Evolutionary conservation across 1,140 invertebrate species (phyloP), one percentile per base, ranked within the genome.

Genomic region (Cecropterus lyciades): DNA sequence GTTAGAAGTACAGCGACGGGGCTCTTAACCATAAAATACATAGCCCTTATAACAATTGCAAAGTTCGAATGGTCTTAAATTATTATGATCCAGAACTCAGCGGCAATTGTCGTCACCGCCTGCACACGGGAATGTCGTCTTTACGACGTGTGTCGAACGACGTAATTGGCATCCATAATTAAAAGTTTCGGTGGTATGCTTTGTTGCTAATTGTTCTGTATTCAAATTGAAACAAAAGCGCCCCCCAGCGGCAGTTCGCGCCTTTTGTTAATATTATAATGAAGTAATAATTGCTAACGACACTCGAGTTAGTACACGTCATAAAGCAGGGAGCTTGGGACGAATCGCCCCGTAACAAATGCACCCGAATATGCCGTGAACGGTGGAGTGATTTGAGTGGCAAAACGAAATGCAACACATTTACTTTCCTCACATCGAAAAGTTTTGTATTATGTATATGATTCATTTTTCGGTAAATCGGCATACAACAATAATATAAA

Each of bases 201-300:
- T 20, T 63, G 60, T 63, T 63, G 60, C 60, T 53, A 48, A 69
- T 65, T 65, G 67, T 66, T 65, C 70, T 49, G 69, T 69, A 78
- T 81, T 80, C 73, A 79, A 73, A 73, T 80, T 84, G 80, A 89
- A 88, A 89, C 87, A 89, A 89, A 74, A 78, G 84, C 70, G 72
- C 49, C 72, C 83, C 79, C 78, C 76, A 78, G 60, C 71, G 46
- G 75, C 66, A 72, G 69, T 78, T 79, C 67, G 73, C 75, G 73
- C 76, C 77, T 84, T 76, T 89, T 87, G 84, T 87, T 84, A 83
- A 82, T 82, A 72, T 80, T 75, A 85, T 85, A 88, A 88, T 88
- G 78, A 82, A 87, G 76, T 84, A 82, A 73, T 77, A 79, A 84
- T 82, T 79, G 72, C 81, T 87, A 87, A 89, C 75, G 84, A 84